Conservation (phyloP, 1,140 invertebrate species). For the Venturia canescens region DNA sequence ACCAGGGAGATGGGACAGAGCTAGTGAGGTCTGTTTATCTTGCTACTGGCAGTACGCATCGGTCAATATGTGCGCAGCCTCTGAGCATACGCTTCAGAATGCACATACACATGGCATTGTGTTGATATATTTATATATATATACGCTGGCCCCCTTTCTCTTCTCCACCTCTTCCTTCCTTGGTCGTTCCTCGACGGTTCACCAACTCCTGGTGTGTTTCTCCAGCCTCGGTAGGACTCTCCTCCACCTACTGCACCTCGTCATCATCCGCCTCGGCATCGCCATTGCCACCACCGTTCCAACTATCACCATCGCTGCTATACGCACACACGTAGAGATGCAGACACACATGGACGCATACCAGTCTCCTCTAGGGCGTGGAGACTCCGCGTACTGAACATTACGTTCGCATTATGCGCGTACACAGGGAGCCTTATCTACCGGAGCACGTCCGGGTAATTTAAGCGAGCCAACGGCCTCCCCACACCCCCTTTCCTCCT, state of each 20-base stretch:
- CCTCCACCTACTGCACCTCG: constrained; percentile 35
- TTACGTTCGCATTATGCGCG: constrained; percentile 66
- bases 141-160: constrained; percentile 8
- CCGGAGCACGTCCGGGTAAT: constrained; percentile 65
- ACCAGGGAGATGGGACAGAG: not conserved
- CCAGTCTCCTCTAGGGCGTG: constrained; percentile 22
- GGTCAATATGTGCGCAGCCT: constrained; percentile 73
- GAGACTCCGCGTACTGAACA: constrained; percentile 61
- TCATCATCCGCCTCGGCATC: constrained; percentile 42
- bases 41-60: constrained; percentile 71
- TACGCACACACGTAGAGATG: not conserved
- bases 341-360: not conserved
- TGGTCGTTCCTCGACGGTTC: constrained; percentile 21
- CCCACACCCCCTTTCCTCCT: constrained; percentile 52
- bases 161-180: not conserved
- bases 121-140: constrained; percentile 8
- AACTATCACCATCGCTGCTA: constrained; percentile 19
- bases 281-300: constrained; percentile 37
- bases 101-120: constrained; percentile 16
- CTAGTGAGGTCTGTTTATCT: constrained; percentile 65
- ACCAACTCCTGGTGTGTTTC: constrained; percentile 40
- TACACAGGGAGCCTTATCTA: constrained; percentile 66
- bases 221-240: constrained; percentile 34
- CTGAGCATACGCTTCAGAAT: constrained; percentile 63
- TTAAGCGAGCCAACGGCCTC: constrained; percentile 56